Conservation (phyloP, 2,113 vertebrate genomes). For the Pelvicachromis taeniatus region DNA sequence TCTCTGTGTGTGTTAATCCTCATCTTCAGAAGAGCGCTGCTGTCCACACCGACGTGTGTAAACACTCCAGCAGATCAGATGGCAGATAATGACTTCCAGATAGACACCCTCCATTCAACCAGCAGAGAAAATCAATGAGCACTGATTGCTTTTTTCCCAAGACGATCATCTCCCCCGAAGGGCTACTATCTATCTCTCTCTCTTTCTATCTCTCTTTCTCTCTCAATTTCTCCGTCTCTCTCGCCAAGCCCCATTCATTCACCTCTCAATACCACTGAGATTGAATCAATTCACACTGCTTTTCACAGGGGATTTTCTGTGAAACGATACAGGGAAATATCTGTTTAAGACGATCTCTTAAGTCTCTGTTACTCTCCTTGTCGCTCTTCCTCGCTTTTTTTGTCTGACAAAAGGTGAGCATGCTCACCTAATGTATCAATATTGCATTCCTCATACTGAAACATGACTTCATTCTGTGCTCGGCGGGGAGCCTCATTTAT, state of each 20-base stretch:
- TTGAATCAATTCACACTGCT: slow-evolving; percentile 50
- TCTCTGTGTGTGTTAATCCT: slow-evolving; percentile 57
- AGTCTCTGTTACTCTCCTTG: background rate
- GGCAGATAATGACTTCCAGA: slow-evolving; percentile 73
- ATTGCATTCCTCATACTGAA: background rate
- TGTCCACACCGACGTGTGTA: slow-evolving; percentile 66
- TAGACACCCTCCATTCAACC: slow-evolving; percentile 72
- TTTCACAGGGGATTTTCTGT: slow-evolving; percentile 56
- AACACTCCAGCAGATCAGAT: slow-evolving; percentile 69
- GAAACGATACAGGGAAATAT: slow-evolving; percentile 41
- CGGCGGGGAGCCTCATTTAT: background rate
- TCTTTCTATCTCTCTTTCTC: slow-evolving; percentile 23
- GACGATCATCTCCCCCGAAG: slow-evolving; percentile 61
- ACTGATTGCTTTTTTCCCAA: slow-evolving; percentile 76
- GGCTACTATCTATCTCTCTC: slow-evolving; percentile 62
- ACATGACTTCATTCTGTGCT: background rate
- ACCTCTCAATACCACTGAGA: slow-evolving; percentile 46
- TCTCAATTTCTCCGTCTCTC: slow-evolving; percentile 4
- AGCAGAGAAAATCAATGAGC: slow-evolving; percentile 73
- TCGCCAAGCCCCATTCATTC: slow-evolving; percentile 38
- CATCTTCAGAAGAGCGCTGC: slow-evolving; percentile 61
- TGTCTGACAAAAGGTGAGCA: background rate
- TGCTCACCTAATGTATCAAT: background rate
- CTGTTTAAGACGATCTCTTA: slow-evolving; percentile 37
- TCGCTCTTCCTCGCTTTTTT: slow-evolving; percentile 13